Evolutionary conservation across 2,113 vertebrate genomes (phyloP).

Genomic region (Raphicerus campestris): DNA sequence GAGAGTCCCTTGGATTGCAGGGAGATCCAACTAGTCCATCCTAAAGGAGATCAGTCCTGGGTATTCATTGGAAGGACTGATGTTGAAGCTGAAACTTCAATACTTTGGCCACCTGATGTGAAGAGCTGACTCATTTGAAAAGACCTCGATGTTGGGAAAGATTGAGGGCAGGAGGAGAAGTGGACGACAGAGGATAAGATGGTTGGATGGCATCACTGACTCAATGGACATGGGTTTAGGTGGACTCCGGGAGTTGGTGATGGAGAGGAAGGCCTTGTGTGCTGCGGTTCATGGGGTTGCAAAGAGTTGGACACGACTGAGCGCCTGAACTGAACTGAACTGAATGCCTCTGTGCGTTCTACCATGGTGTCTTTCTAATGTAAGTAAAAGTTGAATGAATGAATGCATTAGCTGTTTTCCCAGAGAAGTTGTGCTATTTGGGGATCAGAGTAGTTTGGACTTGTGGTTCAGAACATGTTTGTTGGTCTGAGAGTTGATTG

Average conservation of each 20-base stretch:
- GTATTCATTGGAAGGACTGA: neutral
- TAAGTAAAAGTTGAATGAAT: neutral
- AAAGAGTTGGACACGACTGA: neutral
- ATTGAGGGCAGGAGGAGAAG: neutral
- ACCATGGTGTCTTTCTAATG: neutral
- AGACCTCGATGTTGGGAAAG: neutral
- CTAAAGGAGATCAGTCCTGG: neutral
- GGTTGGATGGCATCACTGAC: neutral
- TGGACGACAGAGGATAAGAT: neutral
- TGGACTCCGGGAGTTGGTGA: neutral
- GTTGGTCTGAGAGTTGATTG: neutral
- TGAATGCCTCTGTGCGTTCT: neutral
- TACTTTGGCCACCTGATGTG: neutral
- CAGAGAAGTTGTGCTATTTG: constrained; percentile 21
- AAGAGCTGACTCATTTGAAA: neutral
- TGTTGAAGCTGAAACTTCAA: neutral
- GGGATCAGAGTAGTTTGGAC: neutral
- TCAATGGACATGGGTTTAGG: neutral
- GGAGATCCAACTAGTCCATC: neutral
- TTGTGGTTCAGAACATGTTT: neutral
- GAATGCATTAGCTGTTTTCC: neutral
- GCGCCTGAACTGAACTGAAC: neutral
- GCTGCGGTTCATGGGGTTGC: neutral
- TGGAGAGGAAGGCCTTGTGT: neutral
- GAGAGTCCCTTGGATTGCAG: neutral